These are phyloP conservation scores for Corella eumyota DNA, from an alignment of 23 tunicate genomes.

Conservation along the genomic window DNA sequence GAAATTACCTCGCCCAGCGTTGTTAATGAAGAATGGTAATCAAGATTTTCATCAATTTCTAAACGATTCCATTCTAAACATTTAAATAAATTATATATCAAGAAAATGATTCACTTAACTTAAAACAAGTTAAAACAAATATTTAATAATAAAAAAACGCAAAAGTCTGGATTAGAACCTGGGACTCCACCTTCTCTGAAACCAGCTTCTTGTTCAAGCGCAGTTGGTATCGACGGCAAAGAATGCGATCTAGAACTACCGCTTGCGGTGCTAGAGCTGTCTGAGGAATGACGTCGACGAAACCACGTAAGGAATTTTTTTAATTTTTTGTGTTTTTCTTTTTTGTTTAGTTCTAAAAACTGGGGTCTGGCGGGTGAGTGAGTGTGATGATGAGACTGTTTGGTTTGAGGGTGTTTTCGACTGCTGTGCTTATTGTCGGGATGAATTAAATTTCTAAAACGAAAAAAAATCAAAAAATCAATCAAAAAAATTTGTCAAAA, in stretches of 20 bases:
- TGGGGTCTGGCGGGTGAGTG: slow-evolving; percentile 19
- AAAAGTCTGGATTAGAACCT: too few species aligned
- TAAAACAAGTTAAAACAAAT: too few species aligned
- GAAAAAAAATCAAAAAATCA: not conserved
- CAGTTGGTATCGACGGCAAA: slow-evolving; percentile 30
- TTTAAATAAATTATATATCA: too few species aligned
- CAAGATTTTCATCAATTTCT: too few species aligned
- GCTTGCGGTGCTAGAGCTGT: slow-evolving; percentile 22
- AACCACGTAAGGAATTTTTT: slow-evolving; percentile 3
- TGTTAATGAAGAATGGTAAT: too few species aligned
- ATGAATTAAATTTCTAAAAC: not conserved
- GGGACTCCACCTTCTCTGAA: too few species aligned
- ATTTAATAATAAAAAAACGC: too few species aligned
- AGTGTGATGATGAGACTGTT: not conserved
- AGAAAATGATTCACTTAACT: too few species aligned
- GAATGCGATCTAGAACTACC: slow-evolving; percentile 16
- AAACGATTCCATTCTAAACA: too few species aligned
- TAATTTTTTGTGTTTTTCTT: not conserved
- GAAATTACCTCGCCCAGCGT: too few species aligned
- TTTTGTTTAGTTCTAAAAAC: slow-evolving; percentile 13
- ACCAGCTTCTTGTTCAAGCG: slow-evolving; percentile 25
- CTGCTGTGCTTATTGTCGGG: not conserved
- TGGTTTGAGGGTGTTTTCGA: not conserved
- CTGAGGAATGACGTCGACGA: slow-evolving; percentile 35
- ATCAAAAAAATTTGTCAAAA: not conserved